Evolutionary conservation across 2,797 vertebrate genomes (phyloP).

Genomic region (Paratrypauchen microcephalus): DNA sequence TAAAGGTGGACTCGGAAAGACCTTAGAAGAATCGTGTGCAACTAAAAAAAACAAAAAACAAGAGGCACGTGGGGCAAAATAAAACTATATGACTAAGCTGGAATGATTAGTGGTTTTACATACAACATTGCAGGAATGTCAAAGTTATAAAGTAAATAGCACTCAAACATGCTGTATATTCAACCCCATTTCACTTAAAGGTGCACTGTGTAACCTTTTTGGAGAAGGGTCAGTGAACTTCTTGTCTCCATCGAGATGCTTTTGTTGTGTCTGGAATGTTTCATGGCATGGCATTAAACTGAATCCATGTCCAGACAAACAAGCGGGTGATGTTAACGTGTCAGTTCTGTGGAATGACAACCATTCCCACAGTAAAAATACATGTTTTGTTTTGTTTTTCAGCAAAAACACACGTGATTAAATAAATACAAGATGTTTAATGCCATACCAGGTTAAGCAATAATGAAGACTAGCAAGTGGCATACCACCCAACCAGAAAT

Average conservation of each 20-base stretch:
- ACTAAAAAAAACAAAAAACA: constrained; percentile 4
- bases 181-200: not conserved
- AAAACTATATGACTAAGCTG: constrained; percentile 39
- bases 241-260: not conserved
- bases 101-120: constrained; percentile 41
- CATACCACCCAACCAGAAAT: too few relatives aligned
- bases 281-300: not conserved
- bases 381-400: too few relatives aligned
- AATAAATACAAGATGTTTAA: not conserved
- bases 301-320: too few relatives aligned
- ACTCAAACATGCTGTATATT: not conserved
- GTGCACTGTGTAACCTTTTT: too few relatives aligned
- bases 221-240: not conserved
- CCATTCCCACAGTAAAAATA: not conserved
- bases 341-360: not conserved
- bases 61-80: constrained; percentile 6
- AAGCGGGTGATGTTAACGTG: too few relatives aligned
- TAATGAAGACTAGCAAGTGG: too few relatives aligned
- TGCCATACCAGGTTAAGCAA: not conserved
- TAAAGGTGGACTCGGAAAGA: constrained; percentile 25
- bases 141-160: constrained; percentile 12
- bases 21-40: too few relatives aligned
- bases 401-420: not conserved
- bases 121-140: constrained; percentile 34
- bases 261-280: not conserved